phyloP scores from a whole-genome alignment of 2,797 vertebrate species.

The Gymnothorax javanicus region DNA sequence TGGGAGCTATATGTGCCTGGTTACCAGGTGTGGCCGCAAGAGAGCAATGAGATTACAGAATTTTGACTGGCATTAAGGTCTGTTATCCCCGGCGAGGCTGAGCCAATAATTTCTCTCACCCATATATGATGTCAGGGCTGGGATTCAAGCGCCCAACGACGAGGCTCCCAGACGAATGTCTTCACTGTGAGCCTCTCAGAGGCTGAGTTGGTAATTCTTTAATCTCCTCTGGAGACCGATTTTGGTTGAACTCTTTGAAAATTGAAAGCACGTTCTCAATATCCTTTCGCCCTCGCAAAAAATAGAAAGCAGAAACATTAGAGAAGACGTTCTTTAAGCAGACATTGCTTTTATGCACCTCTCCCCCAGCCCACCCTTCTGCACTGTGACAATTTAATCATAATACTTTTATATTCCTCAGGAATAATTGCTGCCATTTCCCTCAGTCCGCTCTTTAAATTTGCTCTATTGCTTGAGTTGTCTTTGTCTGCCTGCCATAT shows the following conservation, averaged over 20 bases:
- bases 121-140: too few relatives aligned
- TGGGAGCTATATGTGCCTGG: too few relatives aligned
- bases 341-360: conserved; percentile 36
- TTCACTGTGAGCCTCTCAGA: too few relatives aligned
- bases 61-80: too few relatives aligned
- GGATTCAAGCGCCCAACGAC: too few relatives aligned
- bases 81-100: too few relatives aligned
- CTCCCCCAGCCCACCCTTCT: not conserved
- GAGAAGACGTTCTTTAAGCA: conserved; percentile 52
- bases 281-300: conserved; percentile 19
- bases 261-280: conserved; percentile 34
- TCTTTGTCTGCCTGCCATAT: conserved; percentile 46
- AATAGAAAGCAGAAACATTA: conserved; percentile 27
- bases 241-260: conserved; percentile 36
- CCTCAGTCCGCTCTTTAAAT: conserved; percentile 31
- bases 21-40: too few relatives aligned
- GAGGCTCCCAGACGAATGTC: too few relatives aligned
- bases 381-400: conserved; percentile 46
- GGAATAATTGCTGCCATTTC: conserved; percentile 50
- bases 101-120: too few relatives aligned
- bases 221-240: conserved; percentile 39
- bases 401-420: conserved; percentile 50
- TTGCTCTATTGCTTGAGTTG: not conserved
- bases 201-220: conserved; percentile 40
- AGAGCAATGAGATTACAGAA: too few relatives aligned